phyloP scores from a whole-genome alignment of 2,797 vertebrate species.

The Onychomys leucogaster region DNA sequence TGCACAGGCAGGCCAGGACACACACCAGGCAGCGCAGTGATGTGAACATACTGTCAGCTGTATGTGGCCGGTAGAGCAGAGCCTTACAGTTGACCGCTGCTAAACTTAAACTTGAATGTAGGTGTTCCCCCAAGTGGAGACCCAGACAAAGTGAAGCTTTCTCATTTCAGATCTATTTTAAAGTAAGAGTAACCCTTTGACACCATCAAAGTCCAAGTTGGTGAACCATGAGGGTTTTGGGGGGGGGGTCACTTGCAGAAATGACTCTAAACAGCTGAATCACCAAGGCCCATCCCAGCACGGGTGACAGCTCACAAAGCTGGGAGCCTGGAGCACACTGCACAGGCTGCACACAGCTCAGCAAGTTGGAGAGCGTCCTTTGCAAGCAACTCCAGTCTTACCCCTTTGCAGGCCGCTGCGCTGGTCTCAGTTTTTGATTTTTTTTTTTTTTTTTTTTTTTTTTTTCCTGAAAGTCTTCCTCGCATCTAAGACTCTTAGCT shows the following conservation, averaged over 20 bases:
- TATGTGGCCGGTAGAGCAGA: neutral
- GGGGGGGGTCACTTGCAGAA: neutral
- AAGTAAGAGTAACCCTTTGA: constrained; percentile 6
- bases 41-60: constrained; percentile 18
- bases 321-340: neutral
- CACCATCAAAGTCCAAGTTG: neutral
- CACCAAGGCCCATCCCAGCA: neutral
- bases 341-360: neutral
- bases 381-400: no score
- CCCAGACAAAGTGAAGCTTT: constrained; percentile 35
- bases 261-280: neutral
- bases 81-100: constrained; percentile 16
- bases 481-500: neutral
- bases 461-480: neutral
- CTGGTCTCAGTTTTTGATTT: neutral
- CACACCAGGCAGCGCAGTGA: constrained; percentile 26
- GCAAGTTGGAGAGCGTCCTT: no score
- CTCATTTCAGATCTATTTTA: constrained; percentile 39
- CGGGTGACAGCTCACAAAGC: neutral
- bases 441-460: neutral
- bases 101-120: constrained; percentile 52
- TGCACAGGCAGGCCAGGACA: constrained; percentile 60
- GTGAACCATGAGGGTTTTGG: neutral
- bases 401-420: neutral
- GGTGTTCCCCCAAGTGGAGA: constrained; percentile 40